Evolutionary conservation across 2,797 vertebrate genomes (phyloP).

Genomic region (Potorous gilbertii): DNA sequence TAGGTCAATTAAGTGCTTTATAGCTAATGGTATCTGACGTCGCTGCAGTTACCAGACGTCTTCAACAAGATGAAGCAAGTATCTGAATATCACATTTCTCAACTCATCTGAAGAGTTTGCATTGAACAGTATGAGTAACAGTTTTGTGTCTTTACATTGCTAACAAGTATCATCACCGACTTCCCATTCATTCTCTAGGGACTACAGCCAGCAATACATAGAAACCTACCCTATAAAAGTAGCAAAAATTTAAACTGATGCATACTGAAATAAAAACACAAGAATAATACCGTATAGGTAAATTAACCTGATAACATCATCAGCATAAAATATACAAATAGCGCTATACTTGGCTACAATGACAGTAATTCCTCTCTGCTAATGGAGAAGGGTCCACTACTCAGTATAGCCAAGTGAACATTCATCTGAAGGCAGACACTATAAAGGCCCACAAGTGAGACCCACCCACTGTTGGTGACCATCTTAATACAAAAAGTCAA

Average conservation of each 20-base stretch:
- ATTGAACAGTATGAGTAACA: constrained; percentile 2
- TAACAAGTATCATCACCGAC: constrained; percentile 3
- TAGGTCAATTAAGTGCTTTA: constrained; percentile 73
- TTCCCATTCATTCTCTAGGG: constrained; percentile 18
- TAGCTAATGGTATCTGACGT: constrained; percentile 66
- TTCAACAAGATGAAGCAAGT: constrained; percentile 75
- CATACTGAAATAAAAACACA: neutral
- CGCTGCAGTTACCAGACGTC: constrained; percentile 71
- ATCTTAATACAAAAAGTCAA: neutral
- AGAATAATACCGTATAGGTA: neutral
- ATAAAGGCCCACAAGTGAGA: neutral
- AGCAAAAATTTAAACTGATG: neutral
- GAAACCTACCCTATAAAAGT: neutral
- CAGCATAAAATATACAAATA: neutral
- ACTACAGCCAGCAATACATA: neutral
- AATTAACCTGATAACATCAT: neutral
- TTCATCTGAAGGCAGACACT: neutral
- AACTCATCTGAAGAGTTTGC: constrained; percentile 53
- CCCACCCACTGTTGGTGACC: neutral
- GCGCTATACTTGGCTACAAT: neutral
- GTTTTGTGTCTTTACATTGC: neutral
- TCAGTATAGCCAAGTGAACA: neutral
- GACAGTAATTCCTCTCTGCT: neutral
- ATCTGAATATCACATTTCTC: constrained; percentile 75
- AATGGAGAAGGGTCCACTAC: neutral